Percentiles rank a stretch among this genome's conserved stretches.
phyloP scores from a whole-genome alignment of 2,113 vertebrate genomes.

The Gorsachius goisagi region DNA sequence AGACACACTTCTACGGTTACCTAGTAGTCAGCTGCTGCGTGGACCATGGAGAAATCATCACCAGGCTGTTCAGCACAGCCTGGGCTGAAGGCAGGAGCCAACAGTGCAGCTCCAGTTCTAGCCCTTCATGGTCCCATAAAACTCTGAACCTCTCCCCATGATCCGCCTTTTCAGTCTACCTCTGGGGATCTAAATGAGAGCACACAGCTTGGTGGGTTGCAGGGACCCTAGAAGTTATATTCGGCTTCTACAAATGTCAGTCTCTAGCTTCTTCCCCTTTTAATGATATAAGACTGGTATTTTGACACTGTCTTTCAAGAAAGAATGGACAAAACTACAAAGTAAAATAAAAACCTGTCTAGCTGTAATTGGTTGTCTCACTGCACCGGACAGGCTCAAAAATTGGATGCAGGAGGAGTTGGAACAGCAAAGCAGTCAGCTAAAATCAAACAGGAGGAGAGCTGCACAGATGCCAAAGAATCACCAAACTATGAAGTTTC shows the following conservation, averaged over 20 bases:
- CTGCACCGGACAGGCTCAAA: neutral
- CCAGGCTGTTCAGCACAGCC: neutral
- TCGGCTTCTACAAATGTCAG: neutral
- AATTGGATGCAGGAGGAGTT: neutral
- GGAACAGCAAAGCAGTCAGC: neutral
- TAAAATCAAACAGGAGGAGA: neutral
- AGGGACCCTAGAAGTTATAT: neutral
- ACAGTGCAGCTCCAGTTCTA: neutral
- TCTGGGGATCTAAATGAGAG: neutral
- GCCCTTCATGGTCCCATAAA: neutral
- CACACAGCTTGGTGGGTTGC: neutral
- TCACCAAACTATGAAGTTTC: neutral
- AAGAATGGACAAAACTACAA: neutral
- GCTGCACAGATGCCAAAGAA: neutral
- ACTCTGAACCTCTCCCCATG: neutral
- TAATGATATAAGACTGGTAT: neutral
- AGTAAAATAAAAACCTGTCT: neutral
- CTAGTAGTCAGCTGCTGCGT: accelerated
- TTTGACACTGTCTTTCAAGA: neutral
- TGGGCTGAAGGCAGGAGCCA: neutral
- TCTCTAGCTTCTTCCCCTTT: neutral
- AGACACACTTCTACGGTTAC: neutral
- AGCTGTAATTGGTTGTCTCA: neutral
- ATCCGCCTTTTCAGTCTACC: neutral
- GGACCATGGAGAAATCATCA: neutral